phyloP scores from a whole-genome alignment of 2,113 vertebrate genomes.

The Zosterops borbonicus region DNA sequence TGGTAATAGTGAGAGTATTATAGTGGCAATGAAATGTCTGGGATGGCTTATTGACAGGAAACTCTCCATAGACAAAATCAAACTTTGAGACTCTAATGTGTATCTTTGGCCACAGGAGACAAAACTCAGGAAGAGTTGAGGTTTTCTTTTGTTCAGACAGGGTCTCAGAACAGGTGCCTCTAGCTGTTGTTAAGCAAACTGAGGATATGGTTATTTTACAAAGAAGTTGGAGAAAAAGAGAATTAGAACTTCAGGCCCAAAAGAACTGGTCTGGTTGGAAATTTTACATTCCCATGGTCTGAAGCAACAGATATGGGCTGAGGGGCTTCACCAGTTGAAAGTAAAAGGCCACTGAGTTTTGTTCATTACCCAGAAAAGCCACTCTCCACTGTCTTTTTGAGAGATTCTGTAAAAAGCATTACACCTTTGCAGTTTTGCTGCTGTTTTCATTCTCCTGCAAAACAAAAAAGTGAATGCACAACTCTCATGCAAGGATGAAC shows the following conservation, averaged over 20 bases:
- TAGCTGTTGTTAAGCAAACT: not conserved
- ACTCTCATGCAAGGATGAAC: not conserved
- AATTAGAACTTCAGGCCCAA: not conserved
- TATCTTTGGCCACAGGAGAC: not conserved
- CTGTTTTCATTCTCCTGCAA: not conserved
- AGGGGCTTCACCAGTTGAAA: not conserved
- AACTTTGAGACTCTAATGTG: not conserved
- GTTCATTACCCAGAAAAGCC: not conserved
- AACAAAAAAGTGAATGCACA: not conserved
- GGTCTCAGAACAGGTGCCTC: not conserved
- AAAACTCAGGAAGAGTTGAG: not conserved
- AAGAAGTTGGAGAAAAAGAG: not conserved
- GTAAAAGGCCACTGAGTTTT: not conserved
- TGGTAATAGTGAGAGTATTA: not conserved
- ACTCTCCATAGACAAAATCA: not conserved
- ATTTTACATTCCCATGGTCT: not conserved
- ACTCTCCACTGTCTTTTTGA: not conserved
- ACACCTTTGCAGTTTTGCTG: not conserved
- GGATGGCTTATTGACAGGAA: slow-evolving; percentile 27
- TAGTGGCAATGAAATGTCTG: not conserved
- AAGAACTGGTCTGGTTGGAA: not conserved
- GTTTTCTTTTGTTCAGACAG: not conserved
- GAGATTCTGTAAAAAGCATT: not conserved
- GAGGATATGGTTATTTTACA: not conserved
- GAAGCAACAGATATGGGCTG: not conserved